Percentiles rank a stretch among this genome's conserved stretches.
Conservation (phyloP, 2,113 vertebrate species). For the Hemibates koningsi region DNA sequence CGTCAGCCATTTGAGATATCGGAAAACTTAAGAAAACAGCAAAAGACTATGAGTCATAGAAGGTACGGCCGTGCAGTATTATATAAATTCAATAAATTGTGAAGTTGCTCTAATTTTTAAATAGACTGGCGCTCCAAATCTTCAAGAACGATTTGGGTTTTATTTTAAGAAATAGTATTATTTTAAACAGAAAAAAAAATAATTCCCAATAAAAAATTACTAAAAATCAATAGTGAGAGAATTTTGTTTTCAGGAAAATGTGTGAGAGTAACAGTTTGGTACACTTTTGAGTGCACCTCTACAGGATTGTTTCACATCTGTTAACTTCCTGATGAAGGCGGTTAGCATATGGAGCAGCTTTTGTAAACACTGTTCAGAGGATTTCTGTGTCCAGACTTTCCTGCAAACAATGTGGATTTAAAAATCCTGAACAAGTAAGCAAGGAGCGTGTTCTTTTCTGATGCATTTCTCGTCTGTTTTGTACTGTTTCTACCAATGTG, state of each 20-base stretch:
- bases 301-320: not conserved
- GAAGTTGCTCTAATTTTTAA: not conserved
- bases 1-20: not conserved
- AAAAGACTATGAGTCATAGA: not conserved
- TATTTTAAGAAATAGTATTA: not conserved
- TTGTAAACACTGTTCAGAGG: not conserved
- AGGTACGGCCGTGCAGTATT: not conserved
- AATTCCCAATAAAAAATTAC: not conserved
- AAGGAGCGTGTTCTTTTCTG: not conserved
- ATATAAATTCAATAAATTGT: not conserved
- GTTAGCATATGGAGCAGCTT: not conserved
- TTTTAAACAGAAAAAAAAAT: not conserved
- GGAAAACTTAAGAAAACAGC: not conserved
- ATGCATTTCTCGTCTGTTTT: fast-evolving
- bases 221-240: not conserved
- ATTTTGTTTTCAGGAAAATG: not conserved
- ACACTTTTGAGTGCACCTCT: not conserved
- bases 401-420: not conserved
- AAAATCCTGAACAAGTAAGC: not conserved
- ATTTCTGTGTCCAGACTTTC: not conserved
- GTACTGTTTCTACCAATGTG: not conserved
- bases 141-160: not conserved
- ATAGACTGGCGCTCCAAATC: not conserved
- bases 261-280: not conserved
- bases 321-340: not conserved